Base-by-base conservation (phyloP, 1,140 invertebrate genomes). In the Saccostrea glomerata region DNA sequence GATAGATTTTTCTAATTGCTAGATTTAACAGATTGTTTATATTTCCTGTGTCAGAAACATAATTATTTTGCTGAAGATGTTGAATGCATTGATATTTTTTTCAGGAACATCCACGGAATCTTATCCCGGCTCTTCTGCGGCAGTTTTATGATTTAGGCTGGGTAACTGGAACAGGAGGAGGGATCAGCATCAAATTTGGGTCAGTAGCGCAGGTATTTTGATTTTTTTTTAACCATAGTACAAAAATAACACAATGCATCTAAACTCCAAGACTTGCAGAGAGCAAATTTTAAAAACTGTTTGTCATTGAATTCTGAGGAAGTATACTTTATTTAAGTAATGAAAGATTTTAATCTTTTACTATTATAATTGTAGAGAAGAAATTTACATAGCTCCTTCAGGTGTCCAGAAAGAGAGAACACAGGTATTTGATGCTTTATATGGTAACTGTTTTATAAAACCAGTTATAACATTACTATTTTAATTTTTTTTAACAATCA, bases 341-440 rank as follows among this genome's bases (percentile, higher is more conserved):
- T 47, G 47, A 6, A 47, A 9, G 47, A 6, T 9, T 47, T 6
- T 47, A 47, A 47, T 54, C 47, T 83, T 12, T 47, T 55, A 9
- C 15, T 54, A 55, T 55, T 95, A 17, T 91, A 98, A 55, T 55
- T 95, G 20, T 91, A 98, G 98, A n/a, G 96, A 98, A 84, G 96
- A 98, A 95, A 99, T 99, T 92, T 99, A 97, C 92, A 98, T 99
- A 93, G 98, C 99, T 5, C 99, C 99, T 54, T 99, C 98, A 13
- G 98, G 98, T 87, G 98, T 99, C 0, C 99, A 99, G 94, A 99
- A 99, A 94, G 99, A 99, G 94, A 96, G 98, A 87, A 98, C 95
- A 82, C 88, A 94, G 89, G 94, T 95, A 91, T 83, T 36, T 30
- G 47, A 9, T 47, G 47, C 5, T 47, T 47, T 47, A 47, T 47